Conservation (phyloP, 2,888 invertebrate species). For the Aphidoletes aphidimyza region DNA sequence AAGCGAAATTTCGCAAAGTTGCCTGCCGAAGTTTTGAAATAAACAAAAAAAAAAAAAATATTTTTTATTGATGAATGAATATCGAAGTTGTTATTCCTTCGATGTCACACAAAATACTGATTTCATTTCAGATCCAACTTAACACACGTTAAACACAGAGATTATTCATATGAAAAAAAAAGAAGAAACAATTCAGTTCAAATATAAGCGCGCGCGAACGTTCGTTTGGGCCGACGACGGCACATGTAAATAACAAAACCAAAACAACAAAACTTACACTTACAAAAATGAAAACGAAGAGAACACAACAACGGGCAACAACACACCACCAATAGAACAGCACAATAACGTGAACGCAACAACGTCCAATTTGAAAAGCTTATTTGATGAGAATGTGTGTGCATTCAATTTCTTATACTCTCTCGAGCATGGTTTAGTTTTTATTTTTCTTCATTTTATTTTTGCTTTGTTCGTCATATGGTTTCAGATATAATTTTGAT, state of each 20-base stretch:
- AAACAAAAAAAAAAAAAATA: background rate
- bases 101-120: slow-evolving; percentile 47
- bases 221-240: background rate
- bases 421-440: too few relatives aligned
- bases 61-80: background rate
- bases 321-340: too few relatives aligned
- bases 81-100: slow-evolving; percentile 29
- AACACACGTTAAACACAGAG: background rate
- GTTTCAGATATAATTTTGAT: too few relatives aligned
- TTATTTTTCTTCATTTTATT: too few relatives aligned
- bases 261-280: background rate
- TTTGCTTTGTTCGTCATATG: too few relatives aligned
- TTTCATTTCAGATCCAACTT: background rate
- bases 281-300: background rate
- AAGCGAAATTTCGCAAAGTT: too few relatives aligned
- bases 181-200: background rate
- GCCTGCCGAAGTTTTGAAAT: too few relatives aligned
- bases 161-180: background rate
- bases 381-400: too few relatives aligned
- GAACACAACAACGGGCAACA: background rate
- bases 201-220: too few relatives aligned
- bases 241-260: background rate
- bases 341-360: too few relatives aligned
- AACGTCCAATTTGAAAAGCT: too few relatives aligned
- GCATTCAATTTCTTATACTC: too few relatives aligned